Evolutionary conservation across 2,888 invertebrate species (phyloP).

Genomic region (Luffia ferchaultella): DNA sequence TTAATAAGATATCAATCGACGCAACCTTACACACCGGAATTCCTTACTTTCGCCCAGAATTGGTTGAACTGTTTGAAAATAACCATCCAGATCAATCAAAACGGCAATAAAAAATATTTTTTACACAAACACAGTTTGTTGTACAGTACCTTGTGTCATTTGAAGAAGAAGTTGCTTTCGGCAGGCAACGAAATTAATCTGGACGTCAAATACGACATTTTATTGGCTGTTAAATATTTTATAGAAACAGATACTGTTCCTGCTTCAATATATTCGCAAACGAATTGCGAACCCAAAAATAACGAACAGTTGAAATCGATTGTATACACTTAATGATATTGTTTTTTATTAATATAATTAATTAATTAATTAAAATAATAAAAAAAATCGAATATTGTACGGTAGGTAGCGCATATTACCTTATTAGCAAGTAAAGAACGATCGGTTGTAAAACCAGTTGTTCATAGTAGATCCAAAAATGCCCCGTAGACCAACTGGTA

Average conservation of each 20-base stretch:
- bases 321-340: too few species aligned
- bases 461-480: too few species aligned
- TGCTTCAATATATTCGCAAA: neutral
- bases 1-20: constrained; percentile 49
- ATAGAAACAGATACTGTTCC: constrained; percentile 18
- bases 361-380: too few species aligned
- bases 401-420: too few species aligned
- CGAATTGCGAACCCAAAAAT: too few species aligned
- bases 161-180: constrained; percentile 31
- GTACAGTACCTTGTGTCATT: constrained; percentile 31
- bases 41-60: constrained; percentile 36
- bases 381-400: too few species aligned
- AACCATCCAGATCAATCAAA: constrained; percentile 28
- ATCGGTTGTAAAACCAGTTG: too few species aligned
- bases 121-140: constrained; percentile 37
- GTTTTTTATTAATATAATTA: too few species aligned
- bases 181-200: constrained; percentile 23
- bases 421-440: too few species aligned
- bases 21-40: constrained; percentile 36
- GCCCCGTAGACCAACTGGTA: too few species aligned
- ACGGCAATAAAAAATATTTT: constrained; percentile 21
- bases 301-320: too few species aligned
- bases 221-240: constrained; percentile 30
- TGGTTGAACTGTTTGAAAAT: constrained; percentile 44
- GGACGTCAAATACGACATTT: constrained; percentile 28